phyloP scores from a whole-genome alignment of 1,140 invertebrate species.

The Meteorus sp. region DNA sequence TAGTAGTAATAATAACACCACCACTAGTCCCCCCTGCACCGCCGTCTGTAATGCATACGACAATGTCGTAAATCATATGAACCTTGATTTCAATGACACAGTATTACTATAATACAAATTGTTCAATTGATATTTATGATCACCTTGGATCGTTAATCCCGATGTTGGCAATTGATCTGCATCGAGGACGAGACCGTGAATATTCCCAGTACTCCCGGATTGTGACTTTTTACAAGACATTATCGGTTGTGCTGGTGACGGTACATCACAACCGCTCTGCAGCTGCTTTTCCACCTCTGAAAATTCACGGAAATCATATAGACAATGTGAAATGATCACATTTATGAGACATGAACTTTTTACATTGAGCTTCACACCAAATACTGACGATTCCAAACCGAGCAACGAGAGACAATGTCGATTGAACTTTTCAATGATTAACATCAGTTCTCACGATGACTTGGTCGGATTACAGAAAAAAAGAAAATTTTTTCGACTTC shows the following conservation, averaged over 20 bases:
- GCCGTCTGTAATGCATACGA: slow-evolving; percentile 53
- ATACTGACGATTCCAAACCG: too few species aligned
- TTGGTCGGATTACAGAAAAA: too few species aligned
- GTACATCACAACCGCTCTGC: slow-evolving; percentile 67
- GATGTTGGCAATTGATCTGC: slow-evolving; percentile 57
- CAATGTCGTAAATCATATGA: too few species aligned
- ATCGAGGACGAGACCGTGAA: slow-evolving; percentile 64
- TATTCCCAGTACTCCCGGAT: slow-evolving; percentile 67
- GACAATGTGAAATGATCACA: too few species aligned
- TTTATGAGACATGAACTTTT: too few species aligned
- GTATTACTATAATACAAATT: not conserved
- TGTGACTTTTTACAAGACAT: slow-evolving; percentile 72
- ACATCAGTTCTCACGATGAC: too few species aligned
- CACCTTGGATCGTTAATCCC: slow-evolving; percentile 48
- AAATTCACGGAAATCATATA: slow-evolving; percentile 20
- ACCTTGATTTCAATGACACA: not conserved
- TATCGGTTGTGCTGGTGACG: too few species aligned
- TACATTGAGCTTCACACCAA: too few species aligned
- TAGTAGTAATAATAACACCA: slow-evolving; percentile 61
- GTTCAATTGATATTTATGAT: slow-evolving; percentile 1
- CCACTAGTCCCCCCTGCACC: too few species aligned
- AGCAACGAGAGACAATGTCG: too few species aligned
- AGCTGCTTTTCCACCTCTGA: slow-evolving; percentile 85
- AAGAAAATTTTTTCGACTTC: too few species aligned
- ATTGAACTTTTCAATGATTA: too few species aligned